Evolutionary conservation across 2,113 vertebrate species (phyloP).

Genomic region (Plectropomus leopardus): DNA sequence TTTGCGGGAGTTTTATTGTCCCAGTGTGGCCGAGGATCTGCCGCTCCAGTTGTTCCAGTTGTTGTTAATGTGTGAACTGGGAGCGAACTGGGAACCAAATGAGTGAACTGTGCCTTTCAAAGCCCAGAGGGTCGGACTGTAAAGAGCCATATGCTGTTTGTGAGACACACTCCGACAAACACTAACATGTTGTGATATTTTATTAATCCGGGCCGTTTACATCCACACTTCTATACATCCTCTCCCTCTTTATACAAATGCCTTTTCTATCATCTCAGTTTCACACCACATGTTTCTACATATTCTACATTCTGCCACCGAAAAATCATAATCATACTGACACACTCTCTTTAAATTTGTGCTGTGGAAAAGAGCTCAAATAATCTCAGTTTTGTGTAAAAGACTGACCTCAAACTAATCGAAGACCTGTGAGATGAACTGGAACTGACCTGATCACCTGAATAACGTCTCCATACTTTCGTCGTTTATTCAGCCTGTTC

Average conservation of each 20-base stretch:
- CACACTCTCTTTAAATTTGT: neutral
- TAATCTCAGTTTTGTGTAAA: neutral
- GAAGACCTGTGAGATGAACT: too few species aligned
- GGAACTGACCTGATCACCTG: neutral
- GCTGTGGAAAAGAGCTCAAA: neutral
- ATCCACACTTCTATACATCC: neutral
- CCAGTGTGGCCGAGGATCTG: conserved; percentile 25
- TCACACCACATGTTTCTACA: neutral
- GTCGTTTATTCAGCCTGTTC: too few species aligned
- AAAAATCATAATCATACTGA: neutral
- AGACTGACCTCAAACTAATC: neutral
- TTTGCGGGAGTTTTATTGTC: conserved; percentile 39
- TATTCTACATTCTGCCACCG: neutral
- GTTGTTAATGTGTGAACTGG: conserved; percentile 55
- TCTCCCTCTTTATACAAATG: neutral
- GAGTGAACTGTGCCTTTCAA: conserved; percentile 27
- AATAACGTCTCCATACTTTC: neutral
- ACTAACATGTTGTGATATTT: neutral
- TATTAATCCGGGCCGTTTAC: neutral
- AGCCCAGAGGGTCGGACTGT: conserved; percentile 9
- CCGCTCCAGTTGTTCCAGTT: conserved; percentile 57
- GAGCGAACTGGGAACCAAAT: conserved; percentile 24
- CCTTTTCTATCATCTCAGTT: neutral
- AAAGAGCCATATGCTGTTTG: conserved; percentile 44
- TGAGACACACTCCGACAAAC: neutral